phyloP scores from a whole-genome alignment of 1,140 invertebrate species.

The Mizuhopecten yessoensis region DNA sequence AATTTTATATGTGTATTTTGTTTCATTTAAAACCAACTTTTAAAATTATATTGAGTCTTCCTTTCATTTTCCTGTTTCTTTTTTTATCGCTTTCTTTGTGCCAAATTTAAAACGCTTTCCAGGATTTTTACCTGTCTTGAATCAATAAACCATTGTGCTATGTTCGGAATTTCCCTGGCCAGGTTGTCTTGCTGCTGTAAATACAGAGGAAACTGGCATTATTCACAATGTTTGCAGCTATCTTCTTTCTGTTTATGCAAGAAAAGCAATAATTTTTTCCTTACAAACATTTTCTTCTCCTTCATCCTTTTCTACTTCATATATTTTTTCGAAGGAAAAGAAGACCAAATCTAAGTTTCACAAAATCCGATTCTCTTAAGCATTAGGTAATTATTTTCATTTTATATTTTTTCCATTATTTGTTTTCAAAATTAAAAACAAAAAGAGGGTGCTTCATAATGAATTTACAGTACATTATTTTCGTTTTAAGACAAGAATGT shows the following conservation, averaged over 20 bases:
- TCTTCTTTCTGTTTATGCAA: slow-evolving; percentile 29
- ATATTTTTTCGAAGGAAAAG: background rate
- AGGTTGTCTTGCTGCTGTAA: background rate
- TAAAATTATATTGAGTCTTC: background rate
- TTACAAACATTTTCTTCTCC: background rate
- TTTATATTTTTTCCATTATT: too few species aligned
- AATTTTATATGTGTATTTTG: background rate
- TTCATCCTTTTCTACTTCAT: background rate
- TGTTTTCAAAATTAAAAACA: too few species aligned
- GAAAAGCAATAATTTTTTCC: slow-evolving; percentile 22
- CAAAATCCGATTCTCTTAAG: too few species aligned
- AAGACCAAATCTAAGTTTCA: too few species aligned
- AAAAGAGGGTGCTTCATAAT: too few species aligned
- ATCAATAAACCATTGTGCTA: background rate
- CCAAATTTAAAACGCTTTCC: background rate
- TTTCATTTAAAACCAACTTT: background rate
- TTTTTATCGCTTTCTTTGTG: slow-evolving; percentile 9
- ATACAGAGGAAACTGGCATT: background rate
- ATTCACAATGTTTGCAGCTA: background rate
- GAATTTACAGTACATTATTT: too few species aligned
- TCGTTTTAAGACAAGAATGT: too few species aligned
- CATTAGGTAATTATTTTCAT: too few species aligned
- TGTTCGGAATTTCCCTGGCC: background rate
- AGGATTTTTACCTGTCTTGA: background rate
- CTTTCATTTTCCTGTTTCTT: background rate